Evolutionary conservation across 2,113 vertebrate genomes (phyloP).

Genomic region (Nothocercus nigrocapillus): DNA sequence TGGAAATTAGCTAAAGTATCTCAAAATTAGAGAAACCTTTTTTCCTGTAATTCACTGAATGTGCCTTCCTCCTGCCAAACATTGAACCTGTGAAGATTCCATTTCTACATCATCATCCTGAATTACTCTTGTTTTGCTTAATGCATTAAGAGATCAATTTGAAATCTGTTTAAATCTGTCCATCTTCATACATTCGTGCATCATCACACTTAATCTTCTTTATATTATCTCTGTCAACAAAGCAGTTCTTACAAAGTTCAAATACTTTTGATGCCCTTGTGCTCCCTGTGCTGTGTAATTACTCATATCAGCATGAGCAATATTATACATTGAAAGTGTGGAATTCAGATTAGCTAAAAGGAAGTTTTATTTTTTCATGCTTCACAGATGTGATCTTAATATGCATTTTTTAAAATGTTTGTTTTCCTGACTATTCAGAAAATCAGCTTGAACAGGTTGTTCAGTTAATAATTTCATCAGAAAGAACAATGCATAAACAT

Average conservation of each 20-base stretch:
- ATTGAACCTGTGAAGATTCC: neutral
- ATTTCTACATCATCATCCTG: neutral
- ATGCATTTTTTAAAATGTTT: neutral
- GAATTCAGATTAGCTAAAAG: neutral
- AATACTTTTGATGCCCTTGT: neutral
- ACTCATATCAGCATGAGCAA: neutral
- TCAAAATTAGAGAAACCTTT: neutral
- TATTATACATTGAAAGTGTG: neutral
- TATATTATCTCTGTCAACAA: conserved; percentile 26
- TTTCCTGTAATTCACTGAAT: conserved; percentile 1
- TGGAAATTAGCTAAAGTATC: neutral
- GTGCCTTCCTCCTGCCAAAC: neutral
- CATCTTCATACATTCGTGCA: neutral
- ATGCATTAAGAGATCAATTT: conserved; percentile 2
- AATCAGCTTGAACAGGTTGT: neutral
- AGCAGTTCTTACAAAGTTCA: neutral
- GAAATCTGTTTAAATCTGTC: neutral
- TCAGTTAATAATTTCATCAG: neutral
- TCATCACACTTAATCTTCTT: conserved; percentile 33
- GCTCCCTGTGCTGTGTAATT: neutral
- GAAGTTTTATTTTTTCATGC: neutral
- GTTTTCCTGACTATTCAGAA: neutral
- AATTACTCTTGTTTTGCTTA: neutral
- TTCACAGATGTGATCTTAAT: neutral
- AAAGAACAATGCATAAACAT: neutral